phyloP scores from a whole-genome alignment of 2,797 vertebrate genomes.

The Lepus oiostolus region DNA sequence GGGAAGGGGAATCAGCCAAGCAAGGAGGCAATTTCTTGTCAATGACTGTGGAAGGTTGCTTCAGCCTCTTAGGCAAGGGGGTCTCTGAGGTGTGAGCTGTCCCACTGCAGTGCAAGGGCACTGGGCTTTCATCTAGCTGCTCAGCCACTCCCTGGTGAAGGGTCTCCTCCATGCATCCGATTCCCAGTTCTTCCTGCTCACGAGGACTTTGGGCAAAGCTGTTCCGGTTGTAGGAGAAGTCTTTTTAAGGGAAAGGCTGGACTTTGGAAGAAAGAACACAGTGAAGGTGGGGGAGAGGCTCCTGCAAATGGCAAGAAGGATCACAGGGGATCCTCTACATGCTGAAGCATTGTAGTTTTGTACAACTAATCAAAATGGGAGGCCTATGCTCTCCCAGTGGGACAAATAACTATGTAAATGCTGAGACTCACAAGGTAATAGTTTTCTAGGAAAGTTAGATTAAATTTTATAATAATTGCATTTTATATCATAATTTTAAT shows the following conservation, averaged over 20 bases:
- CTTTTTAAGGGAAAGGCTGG: background rate
- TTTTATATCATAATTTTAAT: conserved; percentile 70
- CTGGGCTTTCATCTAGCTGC: background rate
- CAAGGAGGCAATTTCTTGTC: background rate
- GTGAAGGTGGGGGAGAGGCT: background rate
- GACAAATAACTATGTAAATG: background rate
- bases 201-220: background rate
- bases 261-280: background rate
- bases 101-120: background rate
- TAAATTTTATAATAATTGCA: conserved; percentile 67
- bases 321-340: background rate
- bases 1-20: background rate
- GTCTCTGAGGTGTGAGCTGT: background rate
- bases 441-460: conserved; percentile 44
- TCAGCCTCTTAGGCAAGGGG: background rate
- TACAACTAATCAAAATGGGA: background rate
- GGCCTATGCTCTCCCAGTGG: background rate
- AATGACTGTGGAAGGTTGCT: background rate
- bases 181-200: background rate
- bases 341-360: too few species aligned
- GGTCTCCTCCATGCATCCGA: background rate
- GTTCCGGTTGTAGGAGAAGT: background rate
- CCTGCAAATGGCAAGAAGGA: background rate
- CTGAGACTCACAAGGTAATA: background rate
- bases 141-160: background rate